A percentile compares a stretch with the other conserved stretches of the same genome.
Conservation (phyloP, 2,113 vertebrate genomes). For the Psilopogon haemacephalus region DNA sequence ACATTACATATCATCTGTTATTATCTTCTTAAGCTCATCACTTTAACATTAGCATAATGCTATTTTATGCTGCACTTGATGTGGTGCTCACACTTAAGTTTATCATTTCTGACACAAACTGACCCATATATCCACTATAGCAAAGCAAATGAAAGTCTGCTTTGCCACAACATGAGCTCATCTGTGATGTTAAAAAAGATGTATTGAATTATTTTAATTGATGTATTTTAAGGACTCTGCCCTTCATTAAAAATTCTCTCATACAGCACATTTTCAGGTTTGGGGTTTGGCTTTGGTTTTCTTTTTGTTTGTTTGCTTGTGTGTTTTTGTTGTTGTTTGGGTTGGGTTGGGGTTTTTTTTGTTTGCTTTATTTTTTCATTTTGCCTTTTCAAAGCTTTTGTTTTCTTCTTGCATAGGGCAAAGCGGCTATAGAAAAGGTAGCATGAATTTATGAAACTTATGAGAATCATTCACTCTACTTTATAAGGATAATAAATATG, state of each 20-base stretch:
- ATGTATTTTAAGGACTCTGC: neutral
- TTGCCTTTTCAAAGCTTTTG: neutral
- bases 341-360: too few relatives aligned
- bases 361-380: neutral
- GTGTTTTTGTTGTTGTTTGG: too few relatives aligned
- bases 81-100: neutral
- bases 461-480: neutral
- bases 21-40: neutral
- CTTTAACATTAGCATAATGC: neutral
- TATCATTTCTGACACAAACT: neutral
- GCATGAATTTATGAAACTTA: neutral
- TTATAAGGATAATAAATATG: neutral
- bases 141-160: neutral
- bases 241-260: neutral
- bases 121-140: neutral
- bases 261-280: neutral
- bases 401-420: neutral
- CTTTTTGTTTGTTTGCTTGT: too few relatives aligned
- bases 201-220: neutral
- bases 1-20: neutral
- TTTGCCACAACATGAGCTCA: neutral
- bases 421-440: neutral
- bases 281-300: neutral
- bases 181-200: neutral
- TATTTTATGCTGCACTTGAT: fast-evolving